A percentile compares a stretch with the other conserved stretches of the same genome.
Conservation (phyloP, 2,797 vertebrate species). For the Paramormyrops hopkinsi region DNA sequence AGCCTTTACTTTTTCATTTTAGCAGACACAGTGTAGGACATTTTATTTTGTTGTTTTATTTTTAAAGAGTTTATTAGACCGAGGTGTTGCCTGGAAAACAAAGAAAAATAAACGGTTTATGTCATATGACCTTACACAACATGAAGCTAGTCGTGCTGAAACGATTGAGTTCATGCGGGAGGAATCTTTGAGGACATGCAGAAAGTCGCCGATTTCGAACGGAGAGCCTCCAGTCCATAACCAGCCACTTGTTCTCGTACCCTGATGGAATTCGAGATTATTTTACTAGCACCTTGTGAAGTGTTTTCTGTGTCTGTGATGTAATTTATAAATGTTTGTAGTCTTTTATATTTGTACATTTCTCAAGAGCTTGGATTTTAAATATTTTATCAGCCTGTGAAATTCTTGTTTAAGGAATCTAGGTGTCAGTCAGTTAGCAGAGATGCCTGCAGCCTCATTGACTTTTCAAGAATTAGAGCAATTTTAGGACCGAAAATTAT, state of each 20-base stretch:
- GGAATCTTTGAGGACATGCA: constrained; percentile 58
- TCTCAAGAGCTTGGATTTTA: constrained; percentile 94
- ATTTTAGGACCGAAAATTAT: constrained; percentile 20
- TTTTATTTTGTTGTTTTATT: constrained; percentile 38
- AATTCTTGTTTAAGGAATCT: constrained; percentile 60
- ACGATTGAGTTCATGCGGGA: constrained; percentile 65
- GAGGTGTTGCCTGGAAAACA: constrained; percentile 89
- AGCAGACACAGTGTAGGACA: constrained; percentile 43
- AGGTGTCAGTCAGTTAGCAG: constrained; percentile 40
- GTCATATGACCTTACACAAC: constrained; percentile 79
- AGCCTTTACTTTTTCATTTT: constrained; percentile 48
- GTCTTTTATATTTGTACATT: constrained; percentile 99
- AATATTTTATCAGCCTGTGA: constrained; percentile 80
- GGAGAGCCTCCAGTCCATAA: constrained; percentile 64
- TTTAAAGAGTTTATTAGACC: constrained; percentile 44
- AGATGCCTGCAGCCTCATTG: constrained; percentile 53
- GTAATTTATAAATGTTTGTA: constrained; percentile 99
- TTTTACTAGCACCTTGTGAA: constrained; percentile 99
- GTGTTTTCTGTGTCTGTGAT: constrained; percentile 98
- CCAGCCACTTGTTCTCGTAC: constrained; percentile 85
- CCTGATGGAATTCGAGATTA: constrained; percentile 81
- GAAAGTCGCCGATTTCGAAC: constrained; percentile 31
- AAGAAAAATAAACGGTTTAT: constrained; percentile 55
- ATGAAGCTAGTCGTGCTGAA: constrained; percentile 67
- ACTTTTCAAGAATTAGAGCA: constrained; percentile 46